Conservation (phyloP, 1,140 invertebrate species). For the Achatina immaculata region DNA sequence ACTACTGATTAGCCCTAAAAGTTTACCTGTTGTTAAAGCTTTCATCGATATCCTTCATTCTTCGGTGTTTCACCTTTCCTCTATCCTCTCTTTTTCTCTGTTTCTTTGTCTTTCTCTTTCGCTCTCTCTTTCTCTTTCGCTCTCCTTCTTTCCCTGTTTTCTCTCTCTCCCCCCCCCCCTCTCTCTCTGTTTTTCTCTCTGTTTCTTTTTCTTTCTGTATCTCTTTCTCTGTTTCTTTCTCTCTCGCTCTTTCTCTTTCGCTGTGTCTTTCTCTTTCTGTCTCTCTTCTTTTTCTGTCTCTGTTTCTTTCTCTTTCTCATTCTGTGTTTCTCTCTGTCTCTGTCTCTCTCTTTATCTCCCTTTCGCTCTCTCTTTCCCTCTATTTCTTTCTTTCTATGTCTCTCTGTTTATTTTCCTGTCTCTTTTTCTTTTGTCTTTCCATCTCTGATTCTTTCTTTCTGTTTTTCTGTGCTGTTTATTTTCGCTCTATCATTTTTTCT, state of each 20-base stretch:
- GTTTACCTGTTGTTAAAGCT: too few species aligned
- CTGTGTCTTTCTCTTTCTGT: too few species aligned
- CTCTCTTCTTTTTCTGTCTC: neutral
- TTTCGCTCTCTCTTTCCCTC: neutral
- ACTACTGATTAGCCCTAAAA: too few species aligned
- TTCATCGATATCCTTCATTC: too few species aligned
- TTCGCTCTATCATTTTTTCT: slow-evolving; percentile 3
- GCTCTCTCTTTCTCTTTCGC: neutral
- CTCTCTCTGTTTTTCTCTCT: too few species aligned
- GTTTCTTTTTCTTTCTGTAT: neutral
- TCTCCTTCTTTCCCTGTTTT: neutral
- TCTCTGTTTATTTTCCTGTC: too few species aligned
- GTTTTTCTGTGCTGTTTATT: slow-evolving; percentile 5
- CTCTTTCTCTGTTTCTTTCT: neutral
- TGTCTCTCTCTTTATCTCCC: slow-evolving; percentile 5
- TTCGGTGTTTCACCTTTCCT: too few species aligned
- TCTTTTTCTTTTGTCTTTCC: neutral
- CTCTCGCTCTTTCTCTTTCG: too few species aligned
- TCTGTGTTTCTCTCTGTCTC: slow-evolving; percentile 22
- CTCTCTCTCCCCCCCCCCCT: neutral
- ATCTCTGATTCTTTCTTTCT: slow-evolving; percentile 16
- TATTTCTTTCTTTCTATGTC: too few species aligned
- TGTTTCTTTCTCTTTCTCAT: slow-evolving; percentile 26
- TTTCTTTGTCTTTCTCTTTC: neutral
- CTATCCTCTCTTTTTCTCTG: too few species aligned